phyloP scores from a whole-genome alignment of 2,113 vertebrate genomes.

The Pyxicephalus adspersus region DNA sequence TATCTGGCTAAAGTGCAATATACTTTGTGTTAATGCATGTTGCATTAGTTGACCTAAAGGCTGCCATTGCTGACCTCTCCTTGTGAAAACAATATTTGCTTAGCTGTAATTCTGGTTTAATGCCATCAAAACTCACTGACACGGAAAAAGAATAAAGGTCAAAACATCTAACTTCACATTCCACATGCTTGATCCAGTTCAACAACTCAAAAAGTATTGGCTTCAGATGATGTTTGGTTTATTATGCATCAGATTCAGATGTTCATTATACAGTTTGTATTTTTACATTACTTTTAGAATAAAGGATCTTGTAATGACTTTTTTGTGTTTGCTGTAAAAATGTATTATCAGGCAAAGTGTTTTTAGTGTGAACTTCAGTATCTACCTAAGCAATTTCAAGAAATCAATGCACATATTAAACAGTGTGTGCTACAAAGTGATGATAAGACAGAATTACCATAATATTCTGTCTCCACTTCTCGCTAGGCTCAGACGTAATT shows the following conservation, averaged over 20 bases:
- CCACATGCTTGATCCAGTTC: no score
- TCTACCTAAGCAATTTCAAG: neutral
- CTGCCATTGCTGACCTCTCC: no score
- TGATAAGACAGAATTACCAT: conserved; percentile 2
- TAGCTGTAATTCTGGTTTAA: no score
- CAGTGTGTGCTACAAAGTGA: neutral
- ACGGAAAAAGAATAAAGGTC: no score
- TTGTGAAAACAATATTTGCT: no score
- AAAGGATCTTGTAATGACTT: neutral
- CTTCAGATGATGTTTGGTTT: no score
- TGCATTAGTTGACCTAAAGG: no score
- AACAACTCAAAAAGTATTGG: no score
- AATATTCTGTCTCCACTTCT: neutral
- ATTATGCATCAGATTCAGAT: neutral
- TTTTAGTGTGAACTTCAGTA: neutral
- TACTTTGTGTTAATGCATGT: no score
- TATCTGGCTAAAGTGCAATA: no score
- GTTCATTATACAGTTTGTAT: neutral
- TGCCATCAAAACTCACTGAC: no score
- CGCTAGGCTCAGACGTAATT: conserved; percentile 2
- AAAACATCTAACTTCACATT: no score
- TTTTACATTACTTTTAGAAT: neutral
- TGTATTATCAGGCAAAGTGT: neutral
- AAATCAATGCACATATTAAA: neutral
- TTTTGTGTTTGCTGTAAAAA: neutral